A percentile compares a stretch with the other conserved stretches of the same genome.
phyloP scores from a whole-genome alignment of 2,113 vertebrate species.

The Chloropsis cyanopogon region DNA sequence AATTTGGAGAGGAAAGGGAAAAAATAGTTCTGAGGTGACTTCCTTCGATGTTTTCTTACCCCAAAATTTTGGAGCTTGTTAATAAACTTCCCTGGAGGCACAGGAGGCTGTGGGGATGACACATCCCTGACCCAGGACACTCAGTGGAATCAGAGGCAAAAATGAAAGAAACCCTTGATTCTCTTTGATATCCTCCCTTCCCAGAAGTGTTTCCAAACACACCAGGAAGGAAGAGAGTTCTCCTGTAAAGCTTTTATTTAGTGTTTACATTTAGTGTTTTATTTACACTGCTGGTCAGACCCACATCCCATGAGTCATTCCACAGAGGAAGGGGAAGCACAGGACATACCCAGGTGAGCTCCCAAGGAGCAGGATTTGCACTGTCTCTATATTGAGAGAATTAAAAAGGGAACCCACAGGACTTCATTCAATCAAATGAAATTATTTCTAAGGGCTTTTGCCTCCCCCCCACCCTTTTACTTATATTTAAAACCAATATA shows the following conservation, averaged over 20 bases:
- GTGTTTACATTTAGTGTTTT: neutral
- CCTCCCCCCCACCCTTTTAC: neutral
- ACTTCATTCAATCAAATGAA: neutral
- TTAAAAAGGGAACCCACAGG: neutral
- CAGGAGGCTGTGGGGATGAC: neutral
- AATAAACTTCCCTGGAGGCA: neutral
- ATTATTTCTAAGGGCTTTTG: neutral
- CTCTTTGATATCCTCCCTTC: neutral
- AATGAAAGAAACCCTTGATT: neutral
- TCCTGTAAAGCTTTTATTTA: neutral
- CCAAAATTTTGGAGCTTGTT: neutral
- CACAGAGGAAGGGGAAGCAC: neutral
- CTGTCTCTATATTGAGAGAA: rapidly evolving
- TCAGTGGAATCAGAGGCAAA: neutral
- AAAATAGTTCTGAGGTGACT: neutral
- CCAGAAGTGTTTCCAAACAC: neutral
- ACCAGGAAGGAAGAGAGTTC: neutral
- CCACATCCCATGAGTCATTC: neutral
- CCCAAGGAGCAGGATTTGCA: rapidly evolving
- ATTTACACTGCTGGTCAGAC: neutral
- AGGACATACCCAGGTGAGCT: rapidly evolving
- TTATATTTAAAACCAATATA: neutral
- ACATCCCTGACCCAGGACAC: neutral
- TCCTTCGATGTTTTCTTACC: neutral
- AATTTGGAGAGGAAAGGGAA: neutral